Evolutionary conservation across 1,140 invertebrate species (phyloP), one percentile per base, ranked within the genome.

Genomic region (Neodiprion virginianus): DNA sequence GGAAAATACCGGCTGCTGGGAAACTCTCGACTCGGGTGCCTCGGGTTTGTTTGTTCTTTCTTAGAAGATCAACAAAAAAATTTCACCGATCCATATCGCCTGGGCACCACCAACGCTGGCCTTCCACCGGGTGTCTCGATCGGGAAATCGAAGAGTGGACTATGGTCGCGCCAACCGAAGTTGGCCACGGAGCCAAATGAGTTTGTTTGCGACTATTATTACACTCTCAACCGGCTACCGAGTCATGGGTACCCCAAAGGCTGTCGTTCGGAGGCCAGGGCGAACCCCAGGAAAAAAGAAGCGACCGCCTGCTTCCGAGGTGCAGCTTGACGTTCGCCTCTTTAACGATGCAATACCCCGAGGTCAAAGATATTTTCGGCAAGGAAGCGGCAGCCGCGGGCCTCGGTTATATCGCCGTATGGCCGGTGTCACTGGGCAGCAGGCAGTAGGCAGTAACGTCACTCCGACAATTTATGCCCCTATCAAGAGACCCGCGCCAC

Each of bases 201-300:
- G 81, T 85, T 85, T 81, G 80, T 81, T 81, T 85, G 84, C 79
- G 80, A 85, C 84, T 85, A 85, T 85, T 85, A 85, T 85, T 85
- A 85, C 78, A 82, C 84, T 83, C 81, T 82, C 82, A 83, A 78
- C 81, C 80, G 76, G 79, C 79, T 79, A 80, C 80, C 80, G 75
- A 81, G 78, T 77, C 79, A 69, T 69, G 67, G 40, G 67, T 47
- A 11, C 67, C 67, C 67, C 67, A 69, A 79, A 78, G 76, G 69
- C 78, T 70, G 77, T 76, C 53, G 47, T 65, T 21, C 70, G 40
- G 17, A 65, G 61, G 12, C 17, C 48, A 66, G 69, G 23, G 50
- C 17, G n/a, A 70, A 71, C 53, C 14, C 48, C 48, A 65, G 61
- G 72, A 72, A 66, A 69, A 67, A 48, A 47, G 49, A 48, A 17